Evolutionary conservation across 1,140 invertebrate species (phyloP).

Genomic region (Eurosta solidaginis): DNA sequence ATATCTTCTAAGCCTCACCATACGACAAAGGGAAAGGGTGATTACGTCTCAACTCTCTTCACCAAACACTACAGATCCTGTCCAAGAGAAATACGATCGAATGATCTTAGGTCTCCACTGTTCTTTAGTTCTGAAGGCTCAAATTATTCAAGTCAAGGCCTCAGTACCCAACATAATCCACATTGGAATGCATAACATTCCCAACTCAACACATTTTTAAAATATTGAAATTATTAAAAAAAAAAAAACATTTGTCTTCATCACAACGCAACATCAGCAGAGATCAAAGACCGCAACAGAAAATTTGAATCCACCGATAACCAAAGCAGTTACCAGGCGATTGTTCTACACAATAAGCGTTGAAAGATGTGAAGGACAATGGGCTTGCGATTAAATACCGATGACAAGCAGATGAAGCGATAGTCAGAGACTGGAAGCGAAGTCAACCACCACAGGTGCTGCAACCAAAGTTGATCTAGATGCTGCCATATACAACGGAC

Average conservation of each 20-base stretch:
- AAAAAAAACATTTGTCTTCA: slow-evolving; percentile 24
- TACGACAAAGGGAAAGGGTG: no score
- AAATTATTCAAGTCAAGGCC: no score
- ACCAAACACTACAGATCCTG: no score
- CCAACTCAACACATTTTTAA: no score
- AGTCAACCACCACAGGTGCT: slow-evolving; percentile 31
- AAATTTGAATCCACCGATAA: background rate
- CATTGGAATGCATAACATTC: no score
- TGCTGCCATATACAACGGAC: background rate
- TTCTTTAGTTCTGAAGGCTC: no score
- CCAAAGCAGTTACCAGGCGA: background rate
- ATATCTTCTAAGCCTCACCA: no score
- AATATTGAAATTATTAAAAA: no score
- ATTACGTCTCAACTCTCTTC: no score
- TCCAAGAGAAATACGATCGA: no score
- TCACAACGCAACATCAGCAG: background rate
- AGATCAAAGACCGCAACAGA: background rate
- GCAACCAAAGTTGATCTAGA: slow-evolving; percentile 4
- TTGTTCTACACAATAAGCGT: background rate
- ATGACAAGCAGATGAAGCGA: slow-evolving; percentile 33
- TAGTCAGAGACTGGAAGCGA: background rate
- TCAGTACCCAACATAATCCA: no score
- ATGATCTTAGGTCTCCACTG: no score
- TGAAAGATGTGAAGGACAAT: slow-evolving; percentile 33
- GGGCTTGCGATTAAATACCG: slow-evolving; percentile 33